Conservation (phyloP, 2,113 vertebrate species). For the Nothobranchius kuhntae region DNA sequence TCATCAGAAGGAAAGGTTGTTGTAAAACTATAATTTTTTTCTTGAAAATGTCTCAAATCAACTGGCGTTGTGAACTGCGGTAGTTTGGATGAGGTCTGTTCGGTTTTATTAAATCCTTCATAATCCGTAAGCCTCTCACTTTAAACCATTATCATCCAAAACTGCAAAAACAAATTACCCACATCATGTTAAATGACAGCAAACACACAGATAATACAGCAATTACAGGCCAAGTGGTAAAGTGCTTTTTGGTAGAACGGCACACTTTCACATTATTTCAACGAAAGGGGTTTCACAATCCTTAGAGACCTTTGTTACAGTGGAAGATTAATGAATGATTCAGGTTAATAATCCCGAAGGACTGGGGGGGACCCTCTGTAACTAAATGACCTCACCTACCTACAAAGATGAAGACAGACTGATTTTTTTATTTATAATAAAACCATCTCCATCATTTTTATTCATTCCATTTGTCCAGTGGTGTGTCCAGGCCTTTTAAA, state of each 20-base stretch:
- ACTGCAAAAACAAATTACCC: constrained; percentile 32
- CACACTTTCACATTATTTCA: constrained; percentile 31
- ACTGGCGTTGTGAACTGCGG: neutral
- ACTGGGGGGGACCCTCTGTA: constrained; percentile 26
- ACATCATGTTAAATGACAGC: constrained; percentile 11
- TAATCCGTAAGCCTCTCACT: constrained; percentile 7
- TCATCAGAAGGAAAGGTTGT: no score
- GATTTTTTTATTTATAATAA: neutral
- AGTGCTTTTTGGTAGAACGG: constrained; percentile 7
- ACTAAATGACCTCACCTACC: constrained; percentile 57
- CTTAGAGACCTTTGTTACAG: constrained; percentile 31
- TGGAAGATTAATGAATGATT: constrained; percentile 56
- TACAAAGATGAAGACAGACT: constrained; percentile 43
- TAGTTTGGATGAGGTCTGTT: neutral
- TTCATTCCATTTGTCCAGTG: no score
- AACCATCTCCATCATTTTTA: no score
- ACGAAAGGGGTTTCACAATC: constrained; percentile 36
- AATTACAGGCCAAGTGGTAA: constrained; percentile 22
- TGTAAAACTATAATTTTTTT: neutral
- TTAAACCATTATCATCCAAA: constrained; percentile 5
- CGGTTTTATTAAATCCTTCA: constrained; percentile 4
- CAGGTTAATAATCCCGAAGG: constrained; percentile 40
- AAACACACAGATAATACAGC: constrained; percentile 30
- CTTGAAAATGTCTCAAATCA: constrained; percentile 7
- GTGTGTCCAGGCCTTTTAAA: no score